phyloP scores from a whole-genome alignment of 2,888 invertebrate species.

The Orthonevra nobilis region DNA sequence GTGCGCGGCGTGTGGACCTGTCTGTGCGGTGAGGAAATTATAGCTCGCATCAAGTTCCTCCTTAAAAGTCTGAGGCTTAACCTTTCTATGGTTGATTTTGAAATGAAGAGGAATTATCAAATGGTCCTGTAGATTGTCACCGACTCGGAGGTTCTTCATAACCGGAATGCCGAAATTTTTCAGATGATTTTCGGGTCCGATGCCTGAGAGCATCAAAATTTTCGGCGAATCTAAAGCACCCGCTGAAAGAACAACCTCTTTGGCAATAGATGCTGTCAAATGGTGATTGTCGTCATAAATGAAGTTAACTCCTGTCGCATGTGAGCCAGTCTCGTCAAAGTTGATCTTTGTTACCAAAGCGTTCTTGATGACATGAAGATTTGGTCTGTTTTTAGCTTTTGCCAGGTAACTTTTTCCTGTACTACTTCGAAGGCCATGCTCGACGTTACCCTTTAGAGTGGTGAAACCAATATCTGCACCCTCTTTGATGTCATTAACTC shows the following conservation, averaged over 20 bases:
- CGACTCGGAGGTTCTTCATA: conserved; percentile 81
- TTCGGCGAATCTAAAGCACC: conserved; percentile 77
- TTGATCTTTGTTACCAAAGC: conserved; percentile 82
- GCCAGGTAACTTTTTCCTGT: conserved; percentile 87
- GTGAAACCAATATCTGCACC: conserved; percentile 81
- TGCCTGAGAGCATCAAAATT: conserved; percentile 77
- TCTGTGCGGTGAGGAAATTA: conserved; percentile 81
- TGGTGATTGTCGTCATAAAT: conserved; percentile 80
- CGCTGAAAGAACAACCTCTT: conserved; percentile 77
- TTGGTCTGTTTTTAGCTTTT: conserved; percentile 81
- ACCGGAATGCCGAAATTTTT: conserved; percentile 72
- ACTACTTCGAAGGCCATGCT: conserved; percentile 87
- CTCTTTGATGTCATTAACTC: conserved; percentile 77
- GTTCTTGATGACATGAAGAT: conserved; percentile 83
- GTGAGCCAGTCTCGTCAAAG: conserved; percentile 79
- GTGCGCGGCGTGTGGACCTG: conserved; percentile 80
- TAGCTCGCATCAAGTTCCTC: conserved; percentile 74
- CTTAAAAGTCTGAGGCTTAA: conserved; percentile 72
- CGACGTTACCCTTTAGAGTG: conserved; percentile 80
- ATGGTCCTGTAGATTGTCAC: conserved; percentile 90
- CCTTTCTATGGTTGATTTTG: conserved; percentile 77
- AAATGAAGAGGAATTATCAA: conserved; percentile 81
- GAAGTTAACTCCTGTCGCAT: conserved; percentile 80
- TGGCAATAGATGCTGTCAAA: conserved; percentile 71
- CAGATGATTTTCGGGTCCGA: conserved; percentile 75